A percentile compares a stretch with the other conserved stretches of the same genome.
These are phyloP conservation scores for Bos indicus DNA, from an alignment of 2,113 vertebrate species.

Conservation along the genomic window DNA sequence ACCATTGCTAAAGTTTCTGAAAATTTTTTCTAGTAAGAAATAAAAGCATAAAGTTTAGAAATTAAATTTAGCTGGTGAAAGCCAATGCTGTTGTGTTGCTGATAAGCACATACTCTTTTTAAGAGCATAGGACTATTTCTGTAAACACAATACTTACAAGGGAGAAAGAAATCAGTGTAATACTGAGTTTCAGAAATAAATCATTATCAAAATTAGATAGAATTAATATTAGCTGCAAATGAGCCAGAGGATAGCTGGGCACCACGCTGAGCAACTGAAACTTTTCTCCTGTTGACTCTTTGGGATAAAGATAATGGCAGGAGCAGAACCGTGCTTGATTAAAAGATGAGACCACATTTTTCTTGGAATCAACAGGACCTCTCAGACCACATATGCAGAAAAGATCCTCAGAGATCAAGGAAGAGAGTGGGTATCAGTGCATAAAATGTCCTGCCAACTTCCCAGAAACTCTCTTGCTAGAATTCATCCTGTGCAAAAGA, in stretches of 20 bases:
- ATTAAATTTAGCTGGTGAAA: constrained; percentile 58
- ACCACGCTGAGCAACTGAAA: neutral
- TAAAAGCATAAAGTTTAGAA: constrained; percentile 7
- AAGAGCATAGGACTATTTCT: constrained; percentile 57
- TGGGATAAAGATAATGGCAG: neutral
- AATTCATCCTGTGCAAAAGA: neutral
- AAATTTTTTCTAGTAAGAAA: neutral
- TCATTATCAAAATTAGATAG: neutral
- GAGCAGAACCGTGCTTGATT: neutral
- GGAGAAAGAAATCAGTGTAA: neutral
- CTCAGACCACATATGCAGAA: neutral
- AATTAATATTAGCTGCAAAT: neutral
- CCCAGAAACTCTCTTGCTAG: neutral
- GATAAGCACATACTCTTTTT: constrained; percentile 27
- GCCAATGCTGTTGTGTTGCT: constrained; percentile 39
- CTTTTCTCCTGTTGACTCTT: neutral
- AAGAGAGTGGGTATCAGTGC: fast-evolving
- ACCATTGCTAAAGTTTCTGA: constrained; percentile 20
- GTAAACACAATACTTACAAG: constrained; percentile 32
- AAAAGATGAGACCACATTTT: neutral
- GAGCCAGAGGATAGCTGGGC: neutral
- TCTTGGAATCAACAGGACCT: neutral
- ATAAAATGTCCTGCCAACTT: neutral
- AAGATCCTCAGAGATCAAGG: neutral
- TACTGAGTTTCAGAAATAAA: neutral